Evolutionary conservation across 1,140 invertebrate species (phyloP).

Genomic region (Ladona fulva): DNA sequence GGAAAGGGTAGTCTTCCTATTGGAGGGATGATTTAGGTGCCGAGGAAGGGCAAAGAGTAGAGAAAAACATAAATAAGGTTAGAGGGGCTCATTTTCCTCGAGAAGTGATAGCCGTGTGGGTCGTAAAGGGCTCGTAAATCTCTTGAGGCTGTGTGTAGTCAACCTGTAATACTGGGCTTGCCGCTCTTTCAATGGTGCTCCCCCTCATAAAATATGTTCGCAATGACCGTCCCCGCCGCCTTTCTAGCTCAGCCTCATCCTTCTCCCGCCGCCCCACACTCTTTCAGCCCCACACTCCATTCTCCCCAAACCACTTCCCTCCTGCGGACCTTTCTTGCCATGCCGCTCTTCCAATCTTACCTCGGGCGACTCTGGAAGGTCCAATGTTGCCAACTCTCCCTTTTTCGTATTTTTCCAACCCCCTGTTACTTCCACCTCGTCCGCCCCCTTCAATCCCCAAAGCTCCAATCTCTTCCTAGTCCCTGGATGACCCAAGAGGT

Average conservation of each 20-base stretch:
- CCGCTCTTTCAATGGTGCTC: conserved; percentile 19
- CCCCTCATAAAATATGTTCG: conserved; percentile 22
- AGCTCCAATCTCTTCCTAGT: background rate
- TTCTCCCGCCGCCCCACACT: conserved; percentile 25
- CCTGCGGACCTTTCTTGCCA: background rate
- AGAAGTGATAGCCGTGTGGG: conserved; percentile 13
- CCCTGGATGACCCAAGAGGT: background rate
- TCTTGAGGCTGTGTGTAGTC: conserved; percentile 10
- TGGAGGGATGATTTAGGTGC: conserved; percentile 15
- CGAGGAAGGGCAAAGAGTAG: conserved; percentile 14
- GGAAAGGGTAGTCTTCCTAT: background rate
- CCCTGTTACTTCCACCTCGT: conserved; percentile 20
- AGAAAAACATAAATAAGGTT: conserved; percentile 21
- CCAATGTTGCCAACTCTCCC: background rate
- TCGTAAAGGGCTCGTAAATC: conserved; percentile 22
- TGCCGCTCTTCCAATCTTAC: background rate
- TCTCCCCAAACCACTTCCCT: background rate
- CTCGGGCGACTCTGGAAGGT: background rate
- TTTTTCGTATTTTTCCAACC: conserved; percentile 33
- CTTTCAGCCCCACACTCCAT: conserved; percentile 21
- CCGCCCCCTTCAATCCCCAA: background rate
- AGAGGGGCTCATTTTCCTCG: conserved; percentile 22
- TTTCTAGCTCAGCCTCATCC: conserved; percentile 24
- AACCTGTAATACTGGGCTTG: conserved; percentile 16
- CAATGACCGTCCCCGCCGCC: conserved; percentile 19